Base-by-base conservation (phyloP, 2,888 invertebrate species). In the Gymnoscelis rufifasciata region DNA sequence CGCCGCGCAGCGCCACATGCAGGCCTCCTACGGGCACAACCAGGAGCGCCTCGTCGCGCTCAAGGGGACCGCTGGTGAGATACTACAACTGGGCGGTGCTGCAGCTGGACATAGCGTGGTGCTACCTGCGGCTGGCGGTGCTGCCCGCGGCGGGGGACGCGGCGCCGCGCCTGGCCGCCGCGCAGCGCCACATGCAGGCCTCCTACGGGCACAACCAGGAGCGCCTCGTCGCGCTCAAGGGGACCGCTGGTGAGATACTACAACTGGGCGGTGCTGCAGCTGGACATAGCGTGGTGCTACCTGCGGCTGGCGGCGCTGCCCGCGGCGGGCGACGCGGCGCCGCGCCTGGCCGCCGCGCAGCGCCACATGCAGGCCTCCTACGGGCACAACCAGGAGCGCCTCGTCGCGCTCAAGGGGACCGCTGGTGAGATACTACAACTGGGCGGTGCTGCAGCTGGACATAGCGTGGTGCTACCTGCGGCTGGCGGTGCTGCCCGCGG, bases 391-490 rank as follows among this genome's bases (percentile, higher is more conserved):
- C 74, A 74, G 1, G 68, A 74, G 55, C 47, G 83, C 3, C 66
- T 83, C 3, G 66, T 76, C 7, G 82, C 78, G 0, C 42, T 86
- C 8, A 82, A 83, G 54, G 86, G 84, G 0, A 78, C 61, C 5
- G 77, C 73, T 0, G 83, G 86, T 86, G n/a, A 2, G 62, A 62
- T 10, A 29, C 6, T 7, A 2, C 7, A 6, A 26, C 2, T 3
- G 2, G 8, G 23, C 23, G 23, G 6, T 3, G 6, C 23, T 23
- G 6, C 3, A 6, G 3, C 23, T 23, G 23, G 96, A 96, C 77
- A 93, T 96, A 54, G 93, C 94, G n/a, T 96, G 96, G 96, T 95
- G 95, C 74, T 96, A 96, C 82, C 89, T 95, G 40, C 92, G 93
- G 64, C 88, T 96, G 14, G 90, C 92, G 72, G 92, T 91, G 68